phyloP scores from a whole-genome alignment of 2,888 invertebrate species.

The Polydrusus cervinus region DNA sequence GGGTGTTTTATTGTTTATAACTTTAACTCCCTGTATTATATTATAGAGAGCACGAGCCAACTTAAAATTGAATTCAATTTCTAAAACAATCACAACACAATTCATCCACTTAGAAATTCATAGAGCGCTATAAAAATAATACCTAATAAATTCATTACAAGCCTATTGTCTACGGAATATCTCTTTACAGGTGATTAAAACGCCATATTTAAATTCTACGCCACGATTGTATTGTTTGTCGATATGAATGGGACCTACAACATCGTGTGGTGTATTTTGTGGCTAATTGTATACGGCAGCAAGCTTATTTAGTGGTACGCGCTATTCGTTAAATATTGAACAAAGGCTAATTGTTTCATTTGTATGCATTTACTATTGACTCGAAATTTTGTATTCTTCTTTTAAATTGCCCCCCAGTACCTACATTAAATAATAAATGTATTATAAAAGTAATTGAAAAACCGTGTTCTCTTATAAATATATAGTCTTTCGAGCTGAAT shows the following conservation, averaged over 20 bases:
- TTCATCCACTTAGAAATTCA: constrained; percentile 34
- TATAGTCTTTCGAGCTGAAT: no score
- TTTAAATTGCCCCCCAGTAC: background rate
- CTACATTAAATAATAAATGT: no score
- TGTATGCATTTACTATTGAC: constrained; percentile 19
- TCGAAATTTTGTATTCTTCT: background rate
- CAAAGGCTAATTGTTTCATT: constrained; percentile 54
- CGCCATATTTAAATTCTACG: constrained; percentile 51
- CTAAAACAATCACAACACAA: constrained; percentile 18
- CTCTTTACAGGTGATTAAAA: constrained; percentile 53
- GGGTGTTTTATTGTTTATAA: no score
- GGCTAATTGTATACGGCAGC: constrained; percentile 54
- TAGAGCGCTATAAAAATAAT: constrained; percentile 48
- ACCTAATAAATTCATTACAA: constrained; percentile 55
- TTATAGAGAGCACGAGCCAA: constrained; percentile 17
- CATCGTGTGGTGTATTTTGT: constrained; percentile 47
- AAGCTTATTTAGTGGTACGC: constrained; percentile 40
- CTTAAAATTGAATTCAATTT: constrained; percentile 2
- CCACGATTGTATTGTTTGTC: constrained; percentile 50
- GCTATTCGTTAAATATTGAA: constrained; percentile 53
- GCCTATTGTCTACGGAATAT: constrained; percentile 52
- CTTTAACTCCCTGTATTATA: background rate
- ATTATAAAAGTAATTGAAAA: no score
- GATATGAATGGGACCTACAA: constrained; percentile 53
- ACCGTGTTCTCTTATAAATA: no score